Conservation (phyloP, 2,797 vertebrate genomes). For the Telmatherina bonti region DNA sequence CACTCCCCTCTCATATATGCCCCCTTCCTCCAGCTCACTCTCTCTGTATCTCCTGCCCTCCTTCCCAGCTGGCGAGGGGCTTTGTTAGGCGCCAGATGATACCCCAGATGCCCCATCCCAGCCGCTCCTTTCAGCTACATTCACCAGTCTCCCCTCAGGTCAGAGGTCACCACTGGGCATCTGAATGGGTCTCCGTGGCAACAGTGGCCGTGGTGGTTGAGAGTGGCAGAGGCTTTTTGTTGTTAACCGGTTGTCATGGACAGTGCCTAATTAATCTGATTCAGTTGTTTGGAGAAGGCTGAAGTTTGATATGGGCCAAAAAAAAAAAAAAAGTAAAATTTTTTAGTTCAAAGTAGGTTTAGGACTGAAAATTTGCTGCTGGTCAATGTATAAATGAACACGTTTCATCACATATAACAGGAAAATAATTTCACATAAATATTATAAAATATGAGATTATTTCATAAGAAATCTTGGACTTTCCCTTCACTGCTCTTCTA, state of each 20-base stretch:
- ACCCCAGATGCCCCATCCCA: slow-evolving; percentile 82
- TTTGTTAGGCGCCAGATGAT: slow-evolving; percentile 83
- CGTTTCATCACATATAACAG: not conserved
- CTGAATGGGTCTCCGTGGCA: slow-evolving; percentile 83
- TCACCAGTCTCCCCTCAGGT: slow-evolving; percentile 80
- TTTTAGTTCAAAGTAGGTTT: not conserved
- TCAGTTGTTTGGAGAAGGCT: slow-evolving; percentile 8
- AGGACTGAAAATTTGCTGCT: not conserved
- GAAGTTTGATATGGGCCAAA: slow-evolving; percentile 19
- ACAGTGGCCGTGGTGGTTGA: slow-evolving; percentile 70
- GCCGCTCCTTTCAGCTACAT: slow-evolving; percentile 79
- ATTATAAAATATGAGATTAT: not conserved
- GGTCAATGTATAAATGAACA: not conserved
- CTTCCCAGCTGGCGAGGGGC: slow-evolving; percentile 81
- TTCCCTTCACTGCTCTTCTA: slow-evolving; percentile 14
- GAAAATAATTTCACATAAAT: not conserved
- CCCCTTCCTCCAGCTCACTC: slow-evolving; percentile 66
- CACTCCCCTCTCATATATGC: slow-evolving; percentile 69
- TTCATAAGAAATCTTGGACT: not conserved
- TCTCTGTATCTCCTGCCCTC: slow-evolving; percentile 75
- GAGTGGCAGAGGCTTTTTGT: slow-evolving; percentile 78
- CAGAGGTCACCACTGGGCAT: slow-evolving; percentile 82
- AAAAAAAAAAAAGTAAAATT: not conserved
- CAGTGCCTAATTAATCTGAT: slow-evolving; percentile 39
- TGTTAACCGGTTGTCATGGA: slow-evolving; percentile 54